Conservation (phyloP, 2,113 vertebrate genomes). For the Centropristis striata region DNA sequence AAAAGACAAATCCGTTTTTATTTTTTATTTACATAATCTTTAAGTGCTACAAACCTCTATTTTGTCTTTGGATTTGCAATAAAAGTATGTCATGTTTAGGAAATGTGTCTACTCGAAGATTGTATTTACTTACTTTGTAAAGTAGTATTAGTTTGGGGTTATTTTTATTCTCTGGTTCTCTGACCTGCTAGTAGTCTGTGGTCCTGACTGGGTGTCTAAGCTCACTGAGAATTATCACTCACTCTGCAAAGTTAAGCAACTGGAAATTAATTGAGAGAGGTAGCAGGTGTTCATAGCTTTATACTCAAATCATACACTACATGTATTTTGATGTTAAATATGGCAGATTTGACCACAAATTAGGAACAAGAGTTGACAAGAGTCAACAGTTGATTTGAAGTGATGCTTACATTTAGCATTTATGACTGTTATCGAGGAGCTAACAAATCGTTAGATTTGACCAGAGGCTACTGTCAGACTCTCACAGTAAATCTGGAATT, state of each 20-base stretch:
- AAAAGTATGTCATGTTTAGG: constrained; percentile 36
- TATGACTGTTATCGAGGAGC: constrained; percentile 8
- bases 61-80: constrained; percentile 48
- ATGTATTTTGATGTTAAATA: background rate
- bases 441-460: background rate
- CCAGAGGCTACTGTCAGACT: constrained; percentile 20
- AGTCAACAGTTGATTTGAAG: constrained; percentile 1
- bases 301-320: background rate
- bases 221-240: background rate
- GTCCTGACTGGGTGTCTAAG: background rate
- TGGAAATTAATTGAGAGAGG: constrained; percentile 4
- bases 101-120: constrained; percentile 51
- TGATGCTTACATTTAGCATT: background rate
- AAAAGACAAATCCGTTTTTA: background rate
- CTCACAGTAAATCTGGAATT: constrained; percentile 19
- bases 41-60: constrained; percentile 35
- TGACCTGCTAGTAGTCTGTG: constrained; percentile 20
- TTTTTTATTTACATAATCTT: constrained; percentile 25
- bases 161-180: constrained; percentile 29
- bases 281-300: background rate
- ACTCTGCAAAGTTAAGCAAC: background rate
- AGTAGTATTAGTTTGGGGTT: constrained; percentile 9
- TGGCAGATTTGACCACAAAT: background rate
- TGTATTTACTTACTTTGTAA: constrained; percentile 69
- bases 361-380: no score